phyloP scores from a whole-genome alignment of 92 coral and sea anemone genomes.

The Palythoa caribaeorum region DNA sequence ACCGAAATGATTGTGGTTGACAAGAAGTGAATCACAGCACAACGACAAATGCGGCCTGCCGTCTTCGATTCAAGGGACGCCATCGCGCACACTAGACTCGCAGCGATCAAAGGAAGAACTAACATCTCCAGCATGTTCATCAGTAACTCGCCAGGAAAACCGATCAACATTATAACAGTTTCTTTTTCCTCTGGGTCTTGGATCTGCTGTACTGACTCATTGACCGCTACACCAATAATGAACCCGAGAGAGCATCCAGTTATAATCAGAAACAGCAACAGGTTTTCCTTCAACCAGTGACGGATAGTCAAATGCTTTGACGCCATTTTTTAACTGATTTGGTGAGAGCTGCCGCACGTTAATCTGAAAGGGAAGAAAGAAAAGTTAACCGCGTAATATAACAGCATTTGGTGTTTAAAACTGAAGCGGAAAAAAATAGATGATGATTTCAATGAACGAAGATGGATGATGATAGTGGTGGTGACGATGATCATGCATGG shows the following conservation, averaged over 20 bases:
- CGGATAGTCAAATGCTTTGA: slow-evolving; percentile 2
- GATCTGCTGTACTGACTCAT: slow-evolving; percentile 70
- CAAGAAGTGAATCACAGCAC: slow-evolving; percentile 80
- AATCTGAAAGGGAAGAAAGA: background rate
- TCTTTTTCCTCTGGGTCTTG: slow-evolving; percentile 69
- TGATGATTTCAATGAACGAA: too few relatives aligned
- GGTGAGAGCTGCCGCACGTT: background rate
- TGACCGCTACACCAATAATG: slow-evolving; percentile 74
- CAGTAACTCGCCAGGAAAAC: slow-evolving; percentile 89
- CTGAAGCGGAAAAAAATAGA: too few relatives aligned
- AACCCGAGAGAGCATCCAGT: slow-evolving; percentile 84
- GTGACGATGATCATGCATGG: too few relatives aligned
- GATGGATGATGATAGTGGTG: too few relatives aligned
- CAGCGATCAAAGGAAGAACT: slow-evolving; percentile 80
- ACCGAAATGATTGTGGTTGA: slow-evolving; percentile 79
- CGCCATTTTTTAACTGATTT: background rate
- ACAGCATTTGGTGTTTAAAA: too few relatives aligned
- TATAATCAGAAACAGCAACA: slow-evolving; percentile 73
- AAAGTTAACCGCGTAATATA: background rate
- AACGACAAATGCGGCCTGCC: slow-evolving; percentile 89
- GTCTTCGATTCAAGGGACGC: slow-evolving; percentile 85
- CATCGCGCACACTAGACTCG: slow-evolving; percentile 87
- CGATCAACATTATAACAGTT: slow-evolving; percentile 75
- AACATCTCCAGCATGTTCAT: slow-evolving; percentile 90
- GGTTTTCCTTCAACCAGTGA: slow-evolving; percentile 50